A percentile compares a stretch with the other conserved stretches of the same genome.
Conservation (phyloP, 2,888 invertebrate species). For the Labia minor region DNA sequence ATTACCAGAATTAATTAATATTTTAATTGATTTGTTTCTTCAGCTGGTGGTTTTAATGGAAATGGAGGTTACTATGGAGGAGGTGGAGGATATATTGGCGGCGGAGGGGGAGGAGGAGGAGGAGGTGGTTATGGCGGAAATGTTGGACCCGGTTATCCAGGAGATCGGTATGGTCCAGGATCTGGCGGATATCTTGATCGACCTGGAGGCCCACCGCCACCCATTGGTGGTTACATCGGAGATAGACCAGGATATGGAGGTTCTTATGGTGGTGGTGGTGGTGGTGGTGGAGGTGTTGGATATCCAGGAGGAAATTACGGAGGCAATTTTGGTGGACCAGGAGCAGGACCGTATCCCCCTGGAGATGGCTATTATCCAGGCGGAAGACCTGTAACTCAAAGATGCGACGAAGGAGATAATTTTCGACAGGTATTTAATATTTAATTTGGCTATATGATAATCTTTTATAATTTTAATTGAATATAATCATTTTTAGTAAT, state of each 20-base stretch:
- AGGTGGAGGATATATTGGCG: slow-evolving; percentile 29
- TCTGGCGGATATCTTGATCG: slow-evolving; percentile 7
- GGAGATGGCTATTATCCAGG: slow-evolving; percentile 23
- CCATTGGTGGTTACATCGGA: slow-evolving; percentile 18
- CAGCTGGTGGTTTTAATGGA: slow-evolving; percentile 1
- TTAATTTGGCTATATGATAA: neutral
- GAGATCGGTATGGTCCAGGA: slow-evolving; percentile 27
- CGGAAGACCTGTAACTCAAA: slow-evolving; percentile 36
- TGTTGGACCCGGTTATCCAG: slow-evolving; percentile 27
- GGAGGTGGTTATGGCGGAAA: slow-evolving; percentile 38
- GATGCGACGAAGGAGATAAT: slow-evolving; percentile 71
- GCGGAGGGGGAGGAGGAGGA: slow-evolving; percentile 35
- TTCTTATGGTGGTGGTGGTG: slow-evolving; percentile 20
- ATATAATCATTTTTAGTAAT: neutral
- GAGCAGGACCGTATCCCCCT: slow-evolving; percentile 19
- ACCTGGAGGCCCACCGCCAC: slow-evolving; percentile 17
- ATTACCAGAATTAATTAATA: no score
- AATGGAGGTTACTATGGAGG: slow-evolving; percentile 30
- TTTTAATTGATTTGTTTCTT: no score
- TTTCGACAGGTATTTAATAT: slow-evolving; percentile 51
- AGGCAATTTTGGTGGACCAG: slow-evolving; percentile 21
- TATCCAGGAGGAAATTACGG: slow-evolving; percentile 18
- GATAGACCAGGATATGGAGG: slow-evolving; percentile 23
- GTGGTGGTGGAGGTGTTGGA: slow-evolving; percentile 13
- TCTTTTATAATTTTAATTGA: no score